A percentile compares a stretch with the other conserved stretches of the same genome.
phyloP scores from a whole-genome alignment of 2,113 vertebrate species.

The Heteronetta atricapilla region DNA sequence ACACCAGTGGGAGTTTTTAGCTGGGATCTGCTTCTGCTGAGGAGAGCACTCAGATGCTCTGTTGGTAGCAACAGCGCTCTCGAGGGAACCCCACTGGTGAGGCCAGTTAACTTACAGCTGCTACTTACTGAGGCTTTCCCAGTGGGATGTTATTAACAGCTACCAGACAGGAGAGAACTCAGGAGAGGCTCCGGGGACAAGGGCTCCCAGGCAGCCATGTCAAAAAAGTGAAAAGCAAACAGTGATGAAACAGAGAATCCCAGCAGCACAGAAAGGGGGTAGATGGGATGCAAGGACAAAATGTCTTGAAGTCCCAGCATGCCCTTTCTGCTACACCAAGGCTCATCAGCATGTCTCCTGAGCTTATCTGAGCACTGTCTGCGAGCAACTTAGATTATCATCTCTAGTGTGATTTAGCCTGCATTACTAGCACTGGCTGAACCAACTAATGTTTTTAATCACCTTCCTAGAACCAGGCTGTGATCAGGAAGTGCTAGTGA shows the following conservation, averaged over 20 bases:
- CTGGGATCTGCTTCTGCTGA: background rate
- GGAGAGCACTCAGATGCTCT: constrained; percentile 12
- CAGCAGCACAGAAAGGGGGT: background rate
- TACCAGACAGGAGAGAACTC: background rate
- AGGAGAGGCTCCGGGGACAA: background rate
- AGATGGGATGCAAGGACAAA: background rate
- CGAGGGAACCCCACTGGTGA: background rate
- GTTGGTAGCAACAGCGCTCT: constrained; percentile 44
- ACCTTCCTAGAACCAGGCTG: background rate
- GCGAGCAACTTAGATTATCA: background rate
- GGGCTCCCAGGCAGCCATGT: background rate
- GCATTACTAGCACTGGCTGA: background rate
- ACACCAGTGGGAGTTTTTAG: constrained; percentile 28
- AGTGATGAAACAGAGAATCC: background rate
- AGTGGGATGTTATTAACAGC: background rate
- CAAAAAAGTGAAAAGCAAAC: background rate
- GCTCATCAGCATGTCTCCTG: background rate
- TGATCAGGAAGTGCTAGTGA: background rate
- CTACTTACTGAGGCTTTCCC: background rate
- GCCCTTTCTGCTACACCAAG: background rate
- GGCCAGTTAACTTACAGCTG: background rate
- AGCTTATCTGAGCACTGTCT: background rate
- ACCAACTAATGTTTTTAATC: background rate
- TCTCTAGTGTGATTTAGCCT: background rate
- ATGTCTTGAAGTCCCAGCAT: background rate